Conservation (phyloP, 92 coral and sea anemone species). For the Galaxea fascicularis region DNA sequence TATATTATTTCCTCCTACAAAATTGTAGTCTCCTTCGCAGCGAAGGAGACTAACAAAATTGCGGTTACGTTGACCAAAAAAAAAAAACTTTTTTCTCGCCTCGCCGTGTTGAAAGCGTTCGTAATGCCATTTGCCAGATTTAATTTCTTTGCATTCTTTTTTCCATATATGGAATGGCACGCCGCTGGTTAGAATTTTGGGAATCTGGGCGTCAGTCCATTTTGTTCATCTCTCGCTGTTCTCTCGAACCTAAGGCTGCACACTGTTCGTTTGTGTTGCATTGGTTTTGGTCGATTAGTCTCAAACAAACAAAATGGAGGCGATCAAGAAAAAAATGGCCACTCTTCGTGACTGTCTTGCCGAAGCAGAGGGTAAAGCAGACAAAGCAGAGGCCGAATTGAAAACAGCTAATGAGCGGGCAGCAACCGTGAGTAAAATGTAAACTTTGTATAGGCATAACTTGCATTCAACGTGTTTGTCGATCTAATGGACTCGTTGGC, state of each 20-base stretch:
- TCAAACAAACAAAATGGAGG: conserved; percentile 89
- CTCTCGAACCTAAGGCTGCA: conserved; percentile 29
- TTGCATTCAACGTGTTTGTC: background rate
- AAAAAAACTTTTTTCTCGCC: too few species aligned
- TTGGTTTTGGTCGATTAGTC: conserved; percentile 61
- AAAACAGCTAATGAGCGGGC: conserved; percentile 84
- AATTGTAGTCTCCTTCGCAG: too few species aligned
- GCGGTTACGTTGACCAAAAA: too few species aligned
- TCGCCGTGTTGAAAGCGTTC: too few species aligned
- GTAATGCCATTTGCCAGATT: too few species aligned
- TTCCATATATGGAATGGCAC: conserved; percentile 93
- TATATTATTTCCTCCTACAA: too few species aligned
- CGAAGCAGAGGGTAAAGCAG: conserved; percentile 84
- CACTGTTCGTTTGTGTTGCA: conserved; percentile 52
- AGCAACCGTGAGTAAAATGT: conserved; percentile 60
- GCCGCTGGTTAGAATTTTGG: conserved; percentile 60
- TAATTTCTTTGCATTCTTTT: too few species aligned
- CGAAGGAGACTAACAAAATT: too few species aligned
- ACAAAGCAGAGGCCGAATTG: conserved; percentile 85
- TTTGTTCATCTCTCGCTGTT: conserved; percentile 13
- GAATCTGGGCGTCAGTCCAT: conserved; percentile 53
- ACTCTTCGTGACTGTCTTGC: conserved; percentile 80
- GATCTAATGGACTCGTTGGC: background rate
- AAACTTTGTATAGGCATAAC: background rate
- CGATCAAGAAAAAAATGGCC: conserved; percentile 98